Percentiles rank a stretch among this genome's conserved stretches.
These are phyloP conservation scores for Lithodes maja DNA, from an alignment of 2,888 invertebrate species.

Conservation along the genomic window DNA sequence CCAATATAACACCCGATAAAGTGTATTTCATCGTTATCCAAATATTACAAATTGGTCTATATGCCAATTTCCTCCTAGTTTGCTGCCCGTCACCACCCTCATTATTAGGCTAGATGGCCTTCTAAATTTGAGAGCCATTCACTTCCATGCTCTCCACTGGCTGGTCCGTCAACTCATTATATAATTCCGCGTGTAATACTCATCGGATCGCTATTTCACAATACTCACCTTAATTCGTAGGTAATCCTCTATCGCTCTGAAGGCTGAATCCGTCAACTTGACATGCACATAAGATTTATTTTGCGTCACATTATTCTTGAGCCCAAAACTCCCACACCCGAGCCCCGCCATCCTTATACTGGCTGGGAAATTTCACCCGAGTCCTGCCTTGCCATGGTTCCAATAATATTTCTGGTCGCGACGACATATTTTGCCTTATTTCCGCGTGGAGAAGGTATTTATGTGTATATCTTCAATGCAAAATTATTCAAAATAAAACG, in stretches of 20 bases:
- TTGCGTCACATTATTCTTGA: conserved; percentile 58
- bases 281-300: conserved; percentile 57
- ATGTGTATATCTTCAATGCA: too few species aligned
- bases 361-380: conserved; percentile 22
- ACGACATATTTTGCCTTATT: not conserved
- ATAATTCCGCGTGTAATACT: not conserved
- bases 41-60: not conserved
- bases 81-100: not conserved
- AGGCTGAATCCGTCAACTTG: conserved; percentile 64
- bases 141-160: conserved; percentile 28
- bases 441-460: not conserved
- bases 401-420: conserved; percentile 37
- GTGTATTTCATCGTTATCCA: not conserved
- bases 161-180: not conserved
- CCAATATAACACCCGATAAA: not conserved
- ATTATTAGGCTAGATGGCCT: conserved; percentile 29
- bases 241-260: conserved; percentile 63
- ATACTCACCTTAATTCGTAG: conserved; percentile 55
- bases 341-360: conserved; percentile 63
- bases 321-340: conserved; percentile 63
- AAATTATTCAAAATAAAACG: too few species aligned
- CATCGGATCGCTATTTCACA: not conserved
- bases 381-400: conserved; percentile 27
- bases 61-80: not conserved
- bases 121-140: conserved; percentile 44